Conservation (phyloP, 2,113 vertebrate species). For the Pelecanoides urinatrix region DNA sequence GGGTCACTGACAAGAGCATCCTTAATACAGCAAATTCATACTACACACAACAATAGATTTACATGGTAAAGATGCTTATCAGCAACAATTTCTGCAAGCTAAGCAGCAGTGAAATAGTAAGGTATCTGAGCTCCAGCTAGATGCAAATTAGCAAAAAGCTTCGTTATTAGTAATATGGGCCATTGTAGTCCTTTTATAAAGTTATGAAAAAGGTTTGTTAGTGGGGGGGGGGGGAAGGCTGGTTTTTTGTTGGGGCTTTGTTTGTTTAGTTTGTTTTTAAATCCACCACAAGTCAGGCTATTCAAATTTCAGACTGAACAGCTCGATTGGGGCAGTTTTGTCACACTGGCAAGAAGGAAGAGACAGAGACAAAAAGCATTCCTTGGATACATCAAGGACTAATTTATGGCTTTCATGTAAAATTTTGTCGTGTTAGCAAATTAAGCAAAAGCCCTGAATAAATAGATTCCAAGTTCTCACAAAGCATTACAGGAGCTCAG, state of each 20-base stretch:
- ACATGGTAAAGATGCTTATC: conserved; percentile 2
- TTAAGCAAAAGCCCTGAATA: conserved; percentile 16
- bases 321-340: neutral
- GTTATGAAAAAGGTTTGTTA: neutral
- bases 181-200: neutral
- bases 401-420: neutral
- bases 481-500: neutral
- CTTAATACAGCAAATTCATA: conserved; percentile 12
- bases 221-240: too few species aligned
- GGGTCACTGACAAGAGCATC: neutral
- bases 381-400: neutral
- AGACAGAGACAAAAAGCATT: neutral
- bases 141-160: neutral
- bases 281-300: neutral
- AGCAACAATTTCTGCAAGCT: conserved; percentile 11
- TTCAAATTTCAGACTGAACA: neutral
- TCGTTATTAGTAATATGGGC: neutral
- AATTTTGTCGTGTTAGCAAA: neutral
- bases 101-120: neutral
- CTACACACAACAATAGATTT: neutral
- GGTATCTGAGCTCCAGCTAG: neutral
- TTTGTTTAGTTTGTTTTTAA: neutral
- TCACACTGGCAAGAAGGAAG: neutral
- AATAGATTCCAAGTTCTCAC: neutral
- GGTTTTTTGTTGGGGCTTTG: neutral